Base-by-base conservation (phyloP, 2,113 vertebrate genomes). In the Bujurquina vittata region DNA sequence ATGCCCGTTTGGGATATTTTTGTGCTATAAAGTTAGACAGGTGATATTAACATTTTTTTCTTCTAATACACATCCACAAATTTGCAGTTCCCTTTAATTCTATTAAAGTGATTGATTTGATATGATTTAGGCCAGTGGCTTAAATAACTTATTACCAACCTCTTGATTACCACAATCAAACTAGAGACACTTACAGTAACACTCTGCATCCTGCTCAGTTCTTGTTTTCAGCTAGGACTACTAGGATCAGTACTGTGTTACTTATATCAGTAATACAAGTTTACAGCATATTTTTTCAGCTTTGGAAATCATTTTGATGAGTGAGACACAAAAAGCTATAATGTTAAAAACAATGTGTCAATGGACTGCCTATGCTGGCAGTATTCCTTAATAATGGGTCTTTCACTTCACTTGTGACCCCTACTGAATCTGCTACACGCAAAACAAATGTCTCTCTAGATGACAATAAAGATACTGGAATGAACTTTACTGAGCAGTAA, bases 401-500 rank as follows among this genome's bases (percentile, higher is more conserved):
- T 72, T 72, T 54, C 46, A 72, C 26, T 72, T 31, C 18, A 72
- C 46, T 72, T 72, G 10, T 52, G 67, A 72, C 46, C 67, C 67
- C 7, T 54, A 52, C 26, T 72, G 26, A 54, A 72, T 72, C 46
- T 72, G 46, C 67, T 72, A 33, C 46, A 31, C 46, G 52, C 46
- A 31, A 72, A 72, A 72, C 18, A 72, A 72, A 72, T 52, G 67
- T 26, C 67, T 54, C 46, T 72, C 67, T 54, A 52, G 46, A 54
- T 72, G 26, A 43, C 46, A n/a, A 54, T 72, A 72, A 72, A 54
- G 67, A 72, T 31, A 54, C 46, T n/a, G 40, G 46, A 72, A 31
- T 72, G 67, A 72, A 54, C 67, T 72, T 72, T 33, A 72, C 67
- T 72, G 26, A 72, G 67, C 67, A 72, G 52, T 72, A 72, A 72